Base-by-base conservation (phyloP, 1,140 invertebrate species). In the Catajapyx aquilonaris region DNA sequence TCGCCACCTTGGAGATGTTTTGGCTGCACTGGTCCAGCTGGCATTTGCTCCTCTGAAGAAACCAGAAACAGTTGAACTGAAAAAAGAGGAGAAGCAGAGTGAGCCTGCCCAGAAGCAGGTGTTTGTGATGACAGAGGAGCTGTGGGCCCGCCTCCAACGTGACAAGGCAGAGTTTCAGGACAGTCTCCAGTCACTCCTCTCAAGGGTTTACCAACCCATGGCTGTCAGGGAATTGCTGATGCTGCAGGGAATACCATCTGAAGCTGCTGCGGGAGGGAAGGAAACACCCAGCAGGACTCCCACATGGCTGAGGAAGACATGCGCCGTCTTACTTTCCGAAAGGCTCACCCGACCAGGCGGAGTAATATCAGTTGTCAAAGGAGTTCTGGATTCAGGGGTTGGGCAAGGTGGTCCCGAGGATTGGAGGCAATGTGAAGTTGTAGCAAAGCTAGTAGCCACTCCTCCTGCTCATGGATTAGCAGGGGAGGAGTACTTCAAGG, bases 171-270 rank as follows among this genome's bases (percentile, higher is more conserved):
- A 56, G 43, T 77, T 70, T 52, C 43, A 53, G 41, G 31, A 43
- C 22, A 52, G 62, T 35, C 59, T 79, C 43, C 38, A 64, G 34
- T 45, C 60, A 41, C 49, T 78, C 16, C 52, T 71, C 13, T 47
- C 45, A 23, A 65, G 62, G 37, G 66, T 66, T 34, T 70, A 71
- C 45, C 62, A 63, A 38, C 59, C 65, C 21, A 51, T 65, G 30
- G 52, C 75, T 22, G 68, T 80, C 42, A 71, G 68, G 54, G 74
- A 77, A 56, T 56, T 78, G 9, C 62, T 81, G 58, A 49, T 74
- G 16, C 55, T 80, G 34, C 66, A 71, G 51, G 68, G 71, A 48
- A 48, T 46, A 13, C 47, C 48, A 4, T 40, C 41, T 19, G 44
- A 37, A 5, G n/a, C 30, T 28, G 34, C 20, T 16, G 30, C 15